A percentile compares a stretch with the other conserved stretches of the same genome.
phyloP scores from a whole-genome alignment of 2,797 vertebrate genomes.

The Gallinago stenura region DNA sequence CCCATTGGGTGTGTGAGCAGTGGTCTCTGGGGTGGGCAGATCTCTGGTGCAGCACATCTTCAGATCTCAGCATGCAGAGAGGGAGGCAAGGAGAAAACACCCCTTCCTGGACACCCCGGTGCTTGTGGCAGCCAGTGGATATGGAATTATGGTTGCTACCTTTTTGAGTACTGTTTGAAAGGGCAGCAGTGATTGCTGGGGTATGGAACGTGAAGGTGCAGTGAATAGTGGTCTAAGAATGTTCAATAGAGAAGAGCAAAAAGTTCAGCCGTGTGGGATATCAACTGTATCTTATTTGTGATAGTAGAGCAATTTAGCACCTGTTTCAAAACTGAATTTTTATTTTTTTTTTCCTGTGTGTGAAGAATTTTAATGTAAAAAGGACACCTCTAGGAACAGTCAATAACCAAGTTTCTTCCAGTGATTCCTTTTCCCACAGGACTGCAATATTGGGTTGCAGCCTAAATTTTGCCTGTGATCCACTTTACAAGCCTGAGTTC shows the following conservation, averaged over 20 bases:
- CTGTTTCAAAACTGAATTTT: background rate
- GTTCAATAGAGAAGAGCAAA: background rate
- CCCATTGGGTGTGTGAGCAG: fast-evolving
- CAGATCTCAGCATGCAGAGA: background rate
- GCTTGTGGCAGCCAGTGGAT: background rate
- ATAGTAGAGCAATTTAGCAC: background rate
- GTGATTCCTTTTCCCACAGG: background rate
- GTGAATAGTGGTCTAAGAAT: background rate
- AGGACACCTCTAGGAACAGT: background rate
- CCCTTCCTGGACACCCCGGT: fast-evolving
- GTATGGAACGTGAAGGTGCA: fast-evolving
- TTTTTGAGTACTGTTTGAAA: background rate
- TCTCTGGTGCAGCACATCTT: background rate
- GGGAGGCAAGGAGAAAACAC: background rate
- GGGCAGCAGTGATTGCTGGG: background rate
- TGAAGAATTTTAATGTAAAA: background rate
- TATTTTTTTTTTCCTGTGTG: background rate
- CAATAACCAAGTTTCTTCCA: background rate
- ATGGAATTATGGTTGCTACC: fast-evolving
- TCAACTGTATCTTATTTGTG: background rate
- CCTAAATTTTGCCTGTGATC: background rate
- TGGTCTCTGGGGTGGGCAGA: background rate
- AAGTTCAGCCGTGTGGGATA: background rate
- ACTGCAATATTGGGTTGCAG: background rate
- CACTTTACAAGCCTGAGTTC: background rate